Conservation (phyloP, 2,888 invertebrate genomes). For the Erpobdella octoculata region DNA sequence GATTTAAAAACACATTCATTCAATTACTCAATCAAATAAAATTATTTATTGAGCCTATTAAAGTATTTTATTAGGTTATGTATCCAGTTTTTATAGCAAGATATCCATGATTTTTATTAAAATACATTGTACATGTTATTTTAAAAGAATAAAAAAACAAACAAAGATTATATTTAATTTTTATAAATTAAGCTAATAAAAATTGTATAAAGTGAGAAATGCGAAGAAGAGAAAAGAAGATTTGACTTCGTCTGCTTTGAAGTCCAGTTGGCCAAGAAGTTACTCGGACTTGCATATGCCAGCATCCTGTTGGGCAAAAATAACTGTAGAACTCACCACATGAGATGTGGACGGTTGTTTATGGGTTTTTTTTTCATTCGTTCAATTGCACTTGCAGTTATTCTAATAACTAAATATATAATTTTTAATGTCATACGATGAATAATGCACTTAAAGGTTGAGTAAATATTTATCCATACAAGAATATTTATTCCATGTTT, state of each 20-base stretch:
- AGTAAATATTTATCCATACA: no score
- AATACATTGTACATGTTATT: background rate
- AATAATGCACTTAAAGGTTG: no score
- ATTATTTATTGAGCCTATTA: no score
- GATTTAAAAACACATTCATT: no score
- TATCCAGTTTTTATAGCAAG: background rate
- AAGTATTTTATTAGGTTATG: no score
- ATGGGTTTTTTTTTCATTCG: background rate
- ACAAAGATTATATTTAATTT: background rate
- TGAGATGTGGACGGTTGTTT: slow-evolving; percentile 21
- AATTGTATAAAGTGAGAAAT: slow-evolving; percentile 16
- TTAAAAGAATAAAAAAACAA: no score
- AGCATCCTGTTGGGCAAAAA: slow-evolving; percentile 8
- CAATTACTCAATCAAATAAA: no score
- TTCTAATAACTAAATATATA: background rate
- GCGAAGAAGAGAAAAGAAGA: slow-evolving; percentile 11
- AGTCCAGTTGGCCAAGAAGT: background rate
- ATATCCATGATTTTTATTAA: background rate
- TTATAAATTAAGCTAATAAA: no score
- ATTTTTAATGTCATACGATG: background rate
- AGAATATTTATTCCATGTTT: no score
- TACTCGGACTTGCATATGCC: slow-evolving; percentile 13
- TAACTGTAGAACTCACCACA: slow-evolving; percentile 20
- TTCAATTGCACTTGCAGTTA: background rate
- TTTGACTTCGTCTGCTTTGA: slow-evolving; percentile 8